Evolutionary conservation across 2,113 vertebrate genomes (phyloP).

Genomic region (Silurus asotus): DNA sequence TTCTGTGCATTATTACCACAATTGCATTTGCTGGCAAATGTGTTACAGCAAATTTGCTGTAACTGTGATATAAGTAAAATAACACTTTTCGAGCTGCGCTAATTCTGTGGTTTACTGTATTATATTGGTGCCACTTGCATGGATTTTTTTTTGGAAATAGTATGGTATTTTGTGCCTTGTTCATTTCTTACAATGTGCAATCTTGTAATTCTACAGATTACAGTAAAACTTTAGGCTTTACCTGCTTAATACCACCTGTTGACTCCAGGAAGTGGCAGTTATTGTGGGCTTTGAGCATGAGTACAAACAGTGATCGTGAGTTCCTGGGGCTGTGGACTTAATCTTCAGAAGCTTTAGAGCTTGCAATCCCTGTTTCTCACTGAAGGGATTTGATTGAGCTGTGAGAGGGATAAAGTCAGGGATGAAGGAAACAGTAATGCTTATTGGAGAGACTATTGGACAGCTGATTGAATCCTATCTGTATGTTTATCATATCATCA

Average conservation of each 20-base stretch:
- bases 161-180: background rate
- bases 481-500: background rate
- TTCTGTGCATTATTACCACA: background rate
- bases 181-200: conserved; percentile 16
- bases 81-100: background rate
- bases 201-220: conserved; percentile 58
- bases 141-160: background rate
- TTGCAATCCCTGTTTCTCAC: conserved; percentile 28
- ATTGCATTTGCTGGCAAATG: background rate
- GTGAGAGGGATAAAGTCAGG: background rate
- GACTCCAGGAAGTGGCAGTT: conserved; percentile 45
- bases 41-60: too few relatives aligned
- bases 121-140: background rate
- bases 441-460: background rate
- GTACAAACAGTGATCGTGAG: conserved; percentile 48
- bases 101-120: background rate
- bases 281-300: conserved; percentile 28
- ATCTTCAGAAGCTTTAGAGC: conserved; percentile 39
- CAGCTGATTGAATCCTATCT: conserved; percentile 18
- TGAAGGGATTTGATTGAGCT: conserved; percentile 39
- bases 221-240: conserved; percentile 53
- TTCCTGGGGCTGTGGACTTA: conserved; percentile 22
- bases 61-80: background rate
- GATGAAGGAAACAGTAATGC: conserved; percentile 30
- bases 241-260: conserved; percentile 51